Base-by-base conservation (phyloP, 35 echinoderm and acorn worm species). In the Chiridota heheva region DNA sequence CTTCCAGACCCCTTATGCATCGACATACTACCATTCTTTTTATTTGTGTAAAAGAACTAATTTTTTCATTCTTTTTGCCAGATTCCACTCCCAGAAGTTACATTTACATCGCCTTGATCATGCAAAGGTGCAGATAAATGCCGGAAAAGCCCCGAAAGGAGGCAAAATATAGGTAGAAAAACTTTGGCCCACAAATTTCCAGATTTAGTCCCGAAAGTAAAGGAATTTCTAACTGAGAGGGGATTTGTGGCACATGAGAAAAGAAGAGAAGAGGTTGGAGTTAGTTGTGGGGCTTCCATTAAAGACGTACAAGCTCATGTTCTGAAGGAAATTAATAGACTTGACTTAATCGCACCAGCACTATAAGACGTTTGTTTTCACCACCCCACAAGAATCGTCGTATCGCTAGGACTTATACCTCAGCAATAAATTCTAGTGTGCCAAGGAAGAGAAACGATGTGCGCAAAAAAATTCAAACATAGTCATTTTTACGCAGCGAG, bases 401-500 rank as follows among this genome's bases (percentile, higher is more conserved):
- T 26, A 4, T 26, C 22, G 18, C 6, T 20, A 60, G 6, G 4
- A 30, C 32, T 3, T 6, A n/a, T 20, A n/a, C 4, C 32, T 60
- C 32, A n/a, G 32, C 22, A n/a, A 60, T 20, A 26, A 30, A 69
- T 12, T 3, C 33, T 2, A 69, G n/a, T 6, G 67, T 85, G 38
- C 43, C 73, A 7, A 30, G 65, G 18, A 72, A 79, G 20, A 28
- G 49, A 43, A 91, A 86, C 35, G 42, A 78, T 31, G 56, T 70
- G 36, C 49, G 82, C 29, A 86, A 73, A 43, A 44, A 39, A 8
- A 41, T n/a, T 86, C 43, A 35, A 44, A 4, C 55, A 92, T 58
- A 24, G 65, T 3, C 90, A 92, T 44, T 92, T 38, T 58, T 76
- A 42, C 48, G 44, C 59, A 31, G 39, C 70, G 33, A 18, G 76